Evolutionary conservation across 2,113 vertebrate genomes (phyloP), one percentile per base, ranked within the genome.

Genomic region (Corvus hawaiiensis): DNA sequence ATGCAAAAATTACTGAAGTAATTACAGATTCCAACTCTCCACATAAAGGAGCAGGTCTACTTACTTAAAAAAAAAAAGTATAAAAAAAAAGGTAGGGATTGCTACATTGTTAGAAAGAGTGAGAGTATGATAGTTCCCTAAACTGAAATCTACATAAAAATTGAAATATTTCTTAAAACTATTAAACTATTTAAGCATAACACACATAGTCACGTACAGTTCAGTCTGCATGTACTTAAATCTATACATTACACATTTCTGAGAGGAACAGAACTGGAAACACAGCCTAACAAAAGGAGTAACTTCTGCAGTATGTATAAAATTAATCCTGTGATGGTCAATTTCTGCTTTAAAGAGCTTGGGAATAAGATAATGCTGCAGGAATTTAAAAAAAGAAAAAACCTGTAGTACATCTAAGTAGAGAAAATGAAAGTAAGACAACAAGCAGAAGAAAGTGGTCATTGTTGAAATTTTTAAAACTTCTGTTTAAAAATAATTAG

Each of bases 71-170:
- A 82, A 43, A 64, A 67, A 10, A 11, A 22, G 3, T 4, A 7
- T 30, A 71, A 32, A 8, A 78, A 78, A 78, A 83, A 82, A 76
- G 5, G 30, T 43, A 63, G 37, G 24, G 37, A 63, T 33, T 51
- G 30, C 49, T 39, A 26, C 0, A 0, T 10, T 80, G 26, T 55
- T 73, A 73, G n/a, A 44, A 63, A 51, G 11, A 73, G 17, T 0
- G 0, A 61, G 19, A 77, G 33, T 13, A 73, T 27, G 12, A 59
- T 3, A 30, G 18, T 23, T 69, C 67, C 15, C 54, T 64, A 32
- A 90, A 66, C 18, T 37, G 49, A 68, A 73, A 80, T 51, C 22
- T 54, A 58, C 10, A 27, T 30, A 78, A 62, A 74, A 78, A 17
- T 2, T 0, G 46, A 32, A 90, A 56, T 52, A 27, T 66, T 81